Percentiles rank a stretch among this genome's conserved stretches.
Conservation (phyloP, 2,888 invertebrate genomes). For the Lacanobia wlatinum region DNA sequence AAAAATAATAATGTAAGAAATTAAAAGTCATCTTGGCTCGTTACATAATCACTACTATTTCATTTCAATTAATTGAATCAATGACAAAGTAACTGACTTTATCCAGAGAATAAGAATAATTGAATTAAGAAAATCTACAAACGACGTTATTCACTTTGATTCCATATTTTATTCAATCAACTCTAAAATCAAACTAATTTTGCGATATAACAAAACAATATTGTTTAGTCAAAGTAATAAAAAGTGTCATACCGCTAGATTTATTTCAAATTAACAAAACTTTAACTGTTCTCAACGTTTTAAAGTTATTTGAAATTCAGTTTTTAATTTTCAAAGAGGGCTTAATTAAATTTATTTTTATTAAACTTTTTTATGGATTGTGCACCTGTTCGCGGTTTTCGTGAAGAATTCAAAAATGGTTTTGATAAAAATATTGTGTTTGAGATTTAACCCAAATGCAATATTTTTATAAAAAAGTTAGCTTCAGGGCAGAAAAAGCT, state of each 20-base stretch:
- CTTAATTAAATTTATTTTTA: slow-evolving; percentile 16
- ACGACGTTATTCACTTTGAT: not conserved
- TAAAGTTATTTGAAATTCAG: not conserved
- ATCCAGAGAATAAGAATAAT: not conserved
- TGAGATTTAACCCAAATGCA: no score
- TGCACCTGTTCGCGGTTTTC: slow-evolving; percentile 30
- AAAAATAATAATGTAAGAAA: no score
- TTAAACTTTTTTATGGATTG: slow-evolving; percentile 9
- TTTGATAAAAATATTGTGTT: not conserved
- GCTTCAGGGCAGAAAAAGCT: no score
- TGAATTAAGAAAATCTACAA: not conserved
- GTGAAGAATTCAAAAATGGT: not conserved
- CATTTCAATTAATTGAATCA: not conserved
- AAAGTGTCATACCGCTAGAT: not conserved
- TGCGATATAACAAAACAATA: slow-evolving; percentile 5
- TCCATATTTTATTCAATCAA: slow-evolving; percentile 18
- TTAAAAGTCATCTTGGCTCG: no score
- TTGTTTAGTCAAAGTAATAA: not conserved
- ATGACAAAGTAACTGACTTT: not conserved
- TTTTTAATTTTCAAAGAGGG: not conserved
- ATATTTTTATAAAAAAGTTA: no score
- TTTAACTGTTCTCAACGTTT: slow-evolving; percentile 2
- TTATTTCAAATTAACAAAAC: slow-evolving; percentile 3
- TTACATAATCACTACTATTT: not conserved
- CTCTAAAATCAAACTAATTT: slow-evolving; percentile 17